These are phyloP conservation scores for Parasteatoda lunata DNA, from an alignment of 2,888 invertebrate species.

Conservation along the genomic window DNA sequence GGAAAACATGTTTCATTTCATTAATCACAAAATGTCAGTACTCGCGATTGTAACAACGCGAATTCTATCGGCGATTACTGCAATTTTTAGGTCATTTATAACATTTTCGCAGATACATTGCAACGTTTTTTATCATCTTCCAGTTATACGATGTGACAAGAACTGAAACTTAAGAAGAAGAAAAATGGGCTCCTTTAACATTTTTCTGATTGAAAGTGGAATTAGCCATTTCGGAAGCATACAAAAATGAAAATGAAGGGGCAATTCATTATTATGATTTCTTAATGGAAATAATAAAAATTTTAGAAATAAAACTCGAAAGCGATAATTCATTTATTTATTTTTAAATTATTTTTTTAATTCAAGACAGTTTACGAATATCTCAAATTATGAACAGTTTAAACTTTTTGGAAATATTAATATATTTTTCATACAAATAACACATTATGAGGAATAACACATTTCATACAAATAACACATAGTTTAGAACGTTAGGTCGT, in stretches of 20 bases:
- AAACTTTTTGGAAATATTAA: no score
- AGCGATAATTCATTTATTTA: no score
- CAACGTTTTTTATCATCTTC: constrained; percentile 8
- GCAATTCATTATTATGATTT: not conserved
- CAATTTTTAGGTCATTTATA: constrained; percentile 63
- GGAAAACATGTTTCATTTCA: constrained; percentile 45
- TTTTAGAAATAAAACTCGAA: no score
- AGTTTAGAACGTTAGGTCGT: no score
- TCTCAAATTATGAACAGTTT: no score
- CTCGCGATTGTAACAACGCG: constrained; percentile 37
- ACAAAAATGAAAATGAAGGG: constrained; percentile 9
- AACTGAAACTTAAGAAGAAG: constrained; percentile 13
- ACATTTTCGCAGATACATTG: constrained; percentile 34
- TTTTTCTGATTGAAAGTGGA: constrained; percentile 36
- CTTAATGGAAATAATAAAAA: no score
- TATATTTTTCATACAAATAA: no score
- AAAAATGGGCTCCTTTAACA: constrained; percentile 32
- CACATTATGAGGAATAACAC: no score
- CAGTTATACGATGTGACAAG: constrained; percentile 23
- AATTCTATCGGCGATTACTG: constrained; percentile 55
- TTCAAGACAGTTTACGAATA: no score
- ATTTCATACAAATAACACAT: no score
- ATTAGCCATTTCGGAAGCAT: constrained; percentile 22
- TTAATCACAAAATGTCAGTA: constrained; percentile 60
- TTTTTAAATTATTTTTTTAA: no score